phyloP scores from a whole-genome alignment of 2,797 vertebrate species.

The Poecile montanus region DNA sequence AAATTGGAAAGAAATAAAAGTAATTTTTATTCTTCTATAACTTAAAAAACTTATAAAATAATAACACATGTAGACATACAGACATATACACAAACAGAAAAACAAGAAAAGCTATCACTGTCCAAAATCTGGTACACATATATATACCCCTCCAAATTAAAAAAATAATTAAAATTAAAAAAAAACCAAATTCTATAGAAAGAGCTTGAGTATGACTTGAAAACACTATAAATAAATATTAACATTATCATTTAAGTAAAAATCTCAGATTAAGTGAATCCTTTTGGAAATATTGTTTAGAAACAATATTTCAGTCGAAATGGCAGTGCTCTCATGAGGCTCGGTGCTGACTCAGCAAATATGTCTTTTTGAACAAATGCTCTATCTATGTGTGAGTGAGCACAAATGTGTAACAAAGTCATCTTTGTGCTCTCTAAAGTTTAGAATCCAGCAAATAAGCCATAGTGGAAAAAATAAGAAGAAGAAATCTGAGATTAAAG shows the following conservation, averaged over 20 bases:
- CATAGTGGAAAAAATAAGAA: background rate
- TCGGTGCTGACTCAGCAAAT: background rate
- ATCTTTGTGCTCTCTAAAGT: background rate
- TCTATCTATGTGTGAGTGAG: rapidly evolving
- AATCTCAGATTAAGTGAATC: background rate
- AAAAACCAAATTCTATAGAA: background rate
- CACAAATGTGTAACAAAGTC: background rate
- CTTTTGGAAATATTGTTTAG: background rate
- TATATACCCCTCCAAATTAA: background rate
- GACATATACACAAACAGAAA: background rate
- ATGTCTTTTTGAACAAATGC: background rate
- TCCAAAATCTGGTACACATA: background rate
- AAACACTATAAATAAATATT: background rate
- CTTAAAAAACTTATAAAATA: background rate
- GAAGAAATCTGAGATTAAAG: background rate
- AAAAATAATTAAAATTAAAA: too few relatives aligned
- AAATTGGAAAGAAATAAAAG: background rate
- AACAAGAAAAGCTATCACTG: background rate
- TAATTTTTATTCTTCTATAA: background rate
- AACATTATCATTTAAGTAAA: background rate
- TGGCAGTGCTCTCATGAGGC: rapidly evolving
- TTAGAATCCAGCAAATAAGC: background rate
- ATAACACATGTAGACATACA: background rate
- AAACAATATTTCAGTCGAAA: background rate
- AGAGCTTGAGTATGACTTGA: background rate